Base-by-base conservation (phyloP, 2,113 vertebrate genomes). In the Proterorhinus semilunaris region DNA sequence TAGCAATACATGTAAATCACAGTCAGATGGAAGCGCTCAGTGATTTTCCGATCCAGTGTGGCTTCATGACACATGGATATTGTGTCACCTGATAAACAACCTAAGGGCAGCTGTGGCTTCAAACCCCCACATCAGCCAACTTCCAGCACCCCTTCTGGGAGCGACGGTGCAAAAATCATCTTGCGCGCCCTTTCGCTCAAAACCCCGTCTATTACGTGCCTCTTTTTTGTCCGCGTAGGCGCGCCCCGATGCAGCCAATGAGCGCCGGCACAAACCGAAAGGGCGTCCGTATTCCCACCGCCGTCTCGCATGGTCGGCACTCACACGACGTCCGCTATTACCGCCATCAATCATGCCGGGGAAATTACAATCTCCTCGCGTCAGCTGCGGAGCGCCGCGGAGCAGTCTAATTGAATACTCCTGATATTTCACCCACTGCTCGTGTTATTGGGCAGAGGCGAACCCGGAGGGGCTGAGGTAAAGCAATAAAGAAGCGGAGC, bases 361-460 rank as follows among this genome's bases (percentile, higher is more conserved):
- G 87, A 91, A 90, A 91, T 92, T 92, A 89, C 88, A 91, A 92
- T 93, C 91, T 92, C 89, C 89, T 76, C 86, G 84, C 76, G 90
- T 93, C 90, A 91, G 91, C 91, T 83, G 71, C 80, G 63, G 79
- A 88, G 88, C 80, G 81, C 81, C 82, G 74, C 74, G 87, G 87
- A 85, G 83, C 76, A 81, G 83, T 90, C 83, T 91, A 93, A 92
- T 92, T 92, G 91, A 91, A 89, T 90, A 87, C 79, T 84, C 83
- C 74, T 78, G 79, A 87, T 89, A 86, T 82, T 79, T 82, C 81
- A 80, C 86, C 46, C 73, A 69, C 80, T 73, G 21, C 83, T 55
- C 12, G 53, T 46, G 68, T 83, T 88, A 85, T 88, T 85, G 76
- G 84, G 68, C 71, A 72, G 81, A 58, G 54, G 72, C 74, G 73